A percentile compares a stretch with the other conserved stretches of the same genome.
Evolutionary conservation across 1,140 invertebrate genomes (phyloP).

Genomic region (Drosophila chauvacae): DNA sequence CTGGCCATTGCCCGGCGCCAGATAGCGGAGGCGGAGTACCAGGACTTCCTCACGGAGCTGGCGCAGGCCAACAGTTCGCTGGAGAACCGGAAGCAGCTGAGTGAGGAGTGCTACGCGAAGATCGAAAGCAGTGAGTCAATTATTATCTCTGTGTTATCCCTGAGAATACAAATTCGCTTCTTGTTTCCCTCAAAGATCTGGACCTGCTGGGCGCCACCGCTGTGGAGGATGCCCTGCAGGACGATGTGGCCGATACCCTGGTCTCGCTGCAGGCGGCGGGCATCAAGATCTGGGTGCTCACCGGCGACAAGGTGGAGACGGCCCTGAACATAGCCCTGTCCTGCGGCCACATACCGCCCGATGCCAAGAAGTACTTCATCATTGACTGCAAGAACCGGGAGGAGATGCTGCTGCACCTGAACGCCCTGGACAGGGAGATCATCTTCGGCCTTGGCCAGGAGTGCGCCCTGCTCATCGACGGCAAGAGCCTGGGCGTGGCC

Average conservation of each 20-base stretch:
- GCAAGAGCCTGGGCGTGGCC: slow-evolving; percentile 86
- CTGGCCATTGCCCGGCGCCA: slow-evolving; percentile 92
- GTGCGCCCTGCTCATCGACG: slow-evolving; percentile 88
- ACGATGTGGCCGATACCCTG: slow-evolving; percentile 91
- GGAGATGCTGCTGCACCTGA: slow-evolving; percentile 66
- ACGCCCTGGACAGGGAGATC: slow-evolving; percentile 50
- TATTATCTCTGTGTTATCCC: neutral
- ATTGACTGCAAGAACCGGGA: slow-evolving; percentile 84
- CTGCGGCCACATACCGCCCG: slow-evolving; percentile 89
- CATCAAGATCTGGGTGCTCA: slow-evolving; percentile 91
- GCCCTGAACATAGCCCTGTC: slow-evolving; percentile 90
- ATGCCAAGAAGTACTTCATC: slow-evolving; percentile 87
- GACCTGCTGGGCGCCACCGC: slow-evolving; percentile 91
- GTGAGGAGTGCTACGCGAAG: slow-evolving; percentile 74
- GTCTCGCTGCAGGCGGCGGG: slow-evolving; percentile 89
- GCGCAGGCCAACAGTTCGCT: slow-evolving; percentile 76
- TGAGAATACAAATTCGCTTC: neutral
- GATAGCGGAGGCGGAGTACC: slow-evolving; percentile 85
- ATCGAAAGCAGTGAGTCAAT: slow-evolving; percentile 72
- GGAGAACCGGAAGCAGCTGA: slow-evolving; percentile 74
- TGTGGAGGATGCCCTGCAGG: slow-evolving; percentile 93
- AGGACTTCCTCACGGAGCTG: slow-evolving; percentile 69
- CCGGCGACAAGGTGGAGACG: slow-evolving; percentile 92
- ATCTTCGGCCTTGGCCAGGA: slow-evolving; percentile 43
- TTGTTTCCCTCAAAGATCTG: slow-evolving; percentile 82